phyloP scores from a whole-genome alignment of 2,797 vertebrate species.

The Chrosomus eos region DNA sequence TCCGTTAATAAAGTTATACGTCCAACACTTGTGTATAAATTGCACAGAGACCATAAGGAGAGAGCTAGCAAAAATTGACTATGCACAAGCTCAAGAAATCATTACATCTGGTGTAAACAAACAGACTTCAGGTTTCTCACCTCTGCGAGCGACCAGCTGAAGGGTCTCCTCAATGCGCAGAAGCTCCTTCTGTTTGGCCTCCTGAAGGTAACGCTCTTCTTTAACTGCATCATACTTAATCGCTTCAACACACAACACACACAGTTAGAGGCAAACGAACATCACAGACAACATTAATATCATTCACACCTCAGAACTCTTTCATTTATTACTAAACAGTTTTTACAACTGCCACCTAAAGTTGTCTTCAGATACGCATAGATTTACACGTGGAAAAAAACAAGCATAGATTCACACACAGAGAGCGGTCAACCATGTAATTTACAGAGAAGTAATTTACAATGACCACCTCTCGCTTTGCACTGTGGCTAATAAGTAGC shows the following conservation, averaged over 20 bases:
- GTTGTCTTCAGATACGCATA: background rate
- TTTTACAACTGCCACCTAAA: background rate
- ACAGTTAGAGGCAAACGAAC: background rate
- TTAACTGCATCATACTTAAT: constrained; percentile 92
- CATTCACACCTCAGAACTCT: background rate
- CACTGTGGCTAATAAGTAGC: constrained; percentile 1
- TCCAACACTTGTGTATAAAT: background rate
- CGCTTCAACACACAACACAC: constrained; percentile 71
- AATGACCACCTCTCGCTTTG: background rate
- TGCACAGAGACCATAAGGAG: background rate
- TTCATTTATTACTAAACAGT: background rate
- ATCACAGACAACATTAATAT: background rate
- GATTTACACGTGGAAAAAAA: background rate
- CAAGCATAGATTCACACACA: background rate
- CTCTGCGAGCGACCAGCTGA: constrained; percentile 86
- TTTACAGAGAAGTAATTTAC: background rate
- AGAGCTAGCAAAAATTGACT: background rate
- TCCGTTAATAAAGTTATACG: background rate
- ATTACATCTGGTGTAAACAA: background rate
- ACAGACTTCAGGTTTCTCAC: constrained; percentile 75
- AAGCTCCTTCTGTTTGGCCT: constrained; percentile 91
- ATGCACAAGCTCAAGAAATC: background rate
- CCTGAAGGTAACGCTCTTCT: constrained; percentile 90
- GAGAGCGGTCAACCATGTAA: background rate
- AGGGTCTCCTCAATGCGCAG: constrained; percentile 92